Evolutionary conservation across 2,888 invertebrate species (phyloP).

Genomic region (Lepidochitona cinerea): DNA sequence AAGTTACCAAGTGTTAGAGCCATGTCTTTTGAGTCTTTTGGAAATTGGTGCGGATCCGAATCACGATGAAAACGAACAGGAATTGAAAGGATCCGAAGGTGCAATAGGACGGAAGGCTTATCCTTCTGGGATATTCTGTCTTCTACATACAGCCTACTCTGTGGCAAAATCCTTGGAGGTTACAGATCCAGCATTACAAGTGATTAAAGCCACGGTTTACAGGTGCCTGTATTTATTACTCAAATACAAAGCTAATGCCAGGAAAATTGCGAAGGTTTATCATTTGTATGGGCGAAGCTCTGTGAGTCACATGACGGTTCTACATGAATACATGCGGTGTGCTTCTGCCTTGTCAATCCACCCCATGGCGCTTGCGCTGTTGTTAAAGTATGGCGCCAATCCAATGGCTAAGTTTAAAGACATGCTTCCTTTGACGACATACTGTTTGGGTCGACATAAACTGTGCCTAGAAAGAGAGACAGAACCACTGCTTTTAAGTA

Average conservation of each 20-base stretch:
- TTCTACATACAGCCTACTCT: constrained; percentile 42
- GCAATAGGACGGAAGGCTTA: constrained; percentile 54
- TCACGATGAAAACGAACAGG: constrained; percentile 52
- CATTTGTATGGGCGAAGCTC: not conserved
- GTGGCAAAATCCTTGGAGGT: constrained; percentile 31
- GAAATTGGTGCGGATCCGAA: constrained; percentile 57
- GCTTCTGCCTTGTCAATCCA: constrained; percentile 28
- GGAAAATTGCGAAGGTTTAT: not conserved
- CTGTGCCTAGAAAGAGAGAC: too few relatives aligned
- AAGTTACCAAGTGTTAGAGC: not conserved
- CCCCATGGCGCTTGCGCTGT: constrained; percentile 35
- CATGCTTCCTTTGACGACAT: constrained; percentile 37
- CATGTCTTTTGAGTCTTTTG: constrained; percentile 44
- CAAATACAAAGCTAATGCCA: not conserved
- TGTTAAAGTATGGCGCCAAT: constrained; percentile 55
- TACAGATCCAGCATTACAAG: not conserved
- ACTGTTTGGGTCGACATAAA: constrained; percentile 24
- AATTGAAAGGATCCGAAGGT: constrained; percentile 38
- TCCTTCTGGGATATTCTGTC: constrained; percentile 56
- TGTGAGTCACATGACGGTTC: not conserved
- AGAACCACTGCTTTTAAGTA: too few relatives aligned
- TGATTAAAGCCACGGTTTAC: constrained; percentile 17
- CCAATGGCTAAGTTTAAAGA: constrained; percentile 35
- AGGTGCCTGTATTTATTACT: constrained; percentile 16
- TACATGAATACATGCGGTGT: not conserved